These are phyloP conservation scores for Bembecia ichneumoniformis DNA, from an alignment of 2,888 invertebrate genomes.

Conservation along the genomic window DNA sequence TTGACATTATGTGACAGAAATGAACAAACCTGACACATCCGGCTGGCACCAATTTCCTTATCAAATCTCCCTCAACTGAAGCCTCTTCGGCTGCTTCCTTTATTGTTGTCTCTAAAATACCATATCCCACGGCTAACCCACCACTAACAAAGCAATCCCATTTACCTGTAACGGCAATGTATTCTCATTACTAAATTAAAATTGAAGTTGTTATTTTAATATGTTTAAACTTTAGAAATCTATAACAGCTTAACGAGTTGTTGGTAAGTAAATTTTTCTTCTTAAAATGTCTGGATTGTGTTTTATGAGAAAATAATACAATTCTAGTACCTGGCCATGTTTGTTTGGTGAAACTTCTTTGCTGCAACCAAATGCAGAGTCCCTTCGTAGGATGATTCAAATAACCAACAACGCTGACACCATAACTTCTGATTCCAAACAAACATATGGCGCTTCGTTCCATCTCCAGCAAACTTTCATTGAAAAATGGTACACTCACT, in stretches of 20 bases:
- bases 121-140: conserved; percentile 90
- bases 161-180: conserved; percentile 66
- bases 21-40: conserved; percentile 83
- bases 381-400: conserved; percentile 88
- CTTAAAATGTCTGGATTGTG: neutral
- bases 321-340: conserved; percentile 85
- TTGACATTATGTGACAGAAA: too few species aligned
- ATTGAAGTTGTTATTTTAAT: neutral
- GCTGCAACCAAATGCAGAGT: conserved; percentile 93
- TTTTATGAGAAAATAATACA: too few species aligned
- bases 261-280: neutral
- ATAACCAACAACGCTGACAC: conserved; percentile 95
- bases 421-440: conserved; percentile 94
- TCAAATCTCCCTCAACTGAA: conserved; percentile 84
- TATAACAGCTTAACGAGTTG: too few species aligned
- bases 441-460: conserved; percentile 94
- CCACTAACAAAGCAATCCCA: conserved; percentile 98
- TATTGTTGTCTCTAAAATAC: conserved; percentile 89
- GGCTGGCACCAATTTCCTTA: conserved; percentile 81
- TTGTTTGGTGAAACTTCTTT: conserved; percentile 90
- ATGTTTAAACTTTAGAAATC: neutral
- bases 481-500: conserved; percentile 78
- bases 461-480: conserved; percentile 79
- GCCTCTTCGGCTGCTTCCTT: conserved; percentile 97
- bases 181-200: neutral